Evolutionary conservation across 2,797 vertebrate species (phyloP).

Genomic region (Melanotaenia boesemani): DNA sequence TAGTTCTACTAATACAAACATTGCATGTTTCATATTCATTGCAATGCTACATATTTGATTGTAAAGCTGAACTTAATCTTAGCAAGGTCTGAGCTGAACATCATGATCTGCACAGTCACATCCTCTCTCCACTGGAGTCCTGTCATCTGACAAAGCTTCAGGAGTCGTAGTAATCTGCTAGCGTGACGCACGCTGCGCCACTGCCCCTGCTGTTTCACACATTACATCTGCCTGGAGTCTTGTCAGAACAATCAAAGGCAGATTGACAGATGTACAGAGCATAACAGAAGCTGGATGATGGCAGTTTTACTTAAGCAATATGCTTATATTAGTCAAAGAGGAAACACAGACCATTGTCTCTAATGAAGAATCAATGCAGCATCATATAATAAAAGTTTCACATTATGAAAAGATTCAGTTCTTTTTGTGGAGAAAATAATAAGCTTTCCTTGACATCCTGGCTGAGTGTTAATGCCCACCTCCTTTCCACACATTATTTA

Average conservation of each 20-base stretch:
- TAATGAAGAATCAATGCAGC: not conserved
- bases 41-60: not conserved
- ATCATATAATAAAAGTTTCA: not conserved
- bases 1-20: not conserved
- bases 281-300: not conserved
- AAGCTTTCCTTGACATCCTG: not conserved
- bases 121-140: not conserved
- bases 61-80: not conserved
- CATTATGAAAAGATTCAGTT: not conserved
- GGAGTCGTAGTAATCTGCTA: not conserved
- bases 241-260: not conserved
- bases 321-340: not conserved
- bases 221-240: not conserved
- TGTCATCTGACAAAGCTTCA: constrained; percentile 6
- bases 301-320: not conserved
- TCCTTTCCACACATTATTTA: not conserved
- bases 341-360: not conserved
- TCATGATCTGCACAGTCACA: not conserved
- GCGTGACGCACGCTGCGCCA: not conserved
- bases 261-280: not conserved
- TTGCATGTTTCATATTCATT: not conserved
- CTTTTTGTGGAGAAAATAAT: not conserved
- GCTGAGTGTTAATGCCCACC: not conserved
- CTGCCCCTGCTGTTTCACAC: not conserved
- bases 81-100: not conserved